Evolutionary conservation across 2,113 vertebrate species (phyloP).

Genomic region (Nibea albiflora): DNA sequence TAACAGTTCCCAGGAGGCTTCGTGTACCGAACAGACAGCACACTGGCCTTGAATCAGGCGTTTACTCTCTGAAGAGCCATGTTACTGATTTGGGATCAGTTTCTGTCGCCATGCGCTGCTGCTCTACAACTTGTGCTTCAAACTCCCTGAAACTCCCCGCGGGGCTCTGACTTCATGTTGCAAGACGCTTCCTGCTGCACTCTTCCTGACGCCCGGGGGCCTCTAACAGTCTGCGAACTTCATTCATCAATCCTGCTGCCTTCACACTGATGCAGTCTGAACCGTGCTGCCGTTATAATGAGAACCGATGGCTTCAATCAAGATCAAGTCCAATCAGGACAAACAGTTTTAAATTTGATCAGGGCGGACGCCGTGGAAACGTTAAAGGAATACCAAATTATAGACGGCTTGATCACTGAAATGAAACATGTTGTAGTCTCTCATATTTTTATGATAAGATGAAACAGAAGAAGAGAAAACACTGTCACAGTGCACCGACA

Average conservation of each 20-base stretch:
- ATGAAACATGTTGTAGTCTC: neutral
- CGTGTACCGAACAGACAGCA: conserved; percentile 1
- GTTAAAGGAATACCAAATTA: neutral
- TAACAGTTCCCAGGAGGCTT: neutral
- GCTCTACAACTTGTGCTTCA: conserved; percentile 31
- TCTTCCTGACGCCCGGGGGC: neutral
- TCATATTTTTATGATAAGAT: neutral
- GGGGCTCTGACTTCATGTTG: conserved; percentile 35
- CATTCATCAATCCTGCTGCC: neutral
- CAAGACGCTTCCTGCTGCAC: conserved; percentile 6
- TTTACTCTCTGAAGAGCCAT: conserved; percentile 6
- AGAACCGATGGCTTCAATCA: conserved; percentile 26
- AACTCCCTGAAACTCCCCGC: conserved; percentile 42
- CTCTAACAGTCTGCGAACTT: conserved; percentile 14
- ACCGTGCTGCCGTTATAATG: neutral
- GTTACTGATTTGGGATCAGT: conserved; percentile 39
- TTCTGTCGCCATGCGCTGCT: conserved; percentile 9
- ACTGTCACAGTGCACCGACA: neutral
- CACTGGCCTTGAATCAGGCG: conserved; percentile 26
- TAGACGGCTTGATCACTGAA: neutral
- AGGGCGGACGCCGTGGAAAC: neutral
- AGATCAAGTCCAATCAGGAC: neutral
- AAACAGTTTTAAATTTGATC: conserved; percentile 1
- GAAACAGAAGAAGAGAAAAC: neutral
- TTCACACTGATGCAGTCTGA: neutral